Base-by-base conservation (phyloP, 1,140 invertebrate genomes). In the Neuroterus valhalla region DNA sequence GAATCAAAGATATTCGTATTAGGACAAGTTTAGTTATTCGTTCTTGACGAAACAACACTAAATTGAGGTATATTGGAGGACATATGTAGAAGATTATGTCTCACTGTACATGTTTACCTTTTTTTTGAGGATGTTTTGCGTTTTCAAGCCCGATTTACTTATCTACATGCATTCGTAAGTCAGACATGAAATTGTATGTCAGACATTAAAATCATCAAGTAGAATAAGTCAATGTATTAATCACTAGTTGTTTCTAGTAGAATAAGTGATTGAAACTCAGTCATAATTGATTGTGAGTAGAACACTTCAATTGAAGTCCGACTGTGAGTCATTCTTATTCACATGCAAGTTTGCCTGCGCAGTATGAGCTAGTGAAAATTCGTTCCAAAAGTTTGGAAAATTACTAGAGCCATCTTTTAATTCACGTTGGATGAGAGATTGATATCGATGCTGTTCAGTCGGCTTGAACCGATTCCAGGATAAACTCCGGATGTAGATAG, bases 391-490 rank as follows among this genome's bases (percentile, higher is more conserved):
- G 5, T 19, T 48, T 48, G 4, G 1, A n/a, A 17, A 38, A 38
- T 1, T 5, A 38, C 14, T 62, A n/a, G 3, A n/a, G 55, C 11
- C 11, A 15, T 62, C 31, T 6, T 23, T 62, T 62, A 62, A 38
- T 26, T 11, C 14, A 31, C 12, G 55, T 12, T 14, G 31, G 55
- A 62, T 23, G 23, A 38, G 55, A 62, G 55, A 31, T 62, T 62
- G 55, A 62, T 62, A 38, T 62, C 55, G 55, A 62, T 62, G 55
- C 31, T 62, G 26, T 62, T 3, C n/a, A 62, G 26, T 62, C 52
- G 23, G 31, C 8, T 62, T 12, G 52, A 31, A 62, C 52, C 52
- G 52, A 62, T 62, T 62, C 52, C 31, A 26, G 52, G 52, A 62
- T 62, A 62, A 62, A 62, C 26, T 62, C 26, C 26, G 55, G 26